A percentile compares a stretch with the other conserved stretches of the same genome.
Conservation (phyloP, 1,140 invertebrate genomes). For the Bombus breviceps region DNA sequence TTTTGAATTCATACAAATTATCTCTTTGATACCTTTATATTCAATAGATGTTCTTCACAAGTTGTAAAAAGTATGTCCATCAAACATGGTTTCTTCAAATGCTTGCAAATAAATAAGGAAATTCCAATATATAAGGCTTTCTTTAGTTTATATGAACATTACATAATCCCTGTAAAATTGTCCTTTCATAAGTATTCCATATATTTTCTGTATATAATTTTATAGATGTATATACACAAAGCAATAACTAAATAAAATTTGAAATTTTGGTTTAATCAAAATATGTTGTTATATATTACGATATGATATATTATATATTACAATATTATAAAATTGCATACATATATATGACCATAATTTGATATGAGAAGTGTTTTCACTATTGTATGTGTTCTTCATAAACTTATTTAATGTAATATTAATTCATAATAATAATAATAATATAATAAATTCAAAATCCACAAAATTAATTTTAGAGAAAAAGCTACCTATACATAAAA, state of each 20-base stretch:
- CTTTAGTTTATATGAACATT: constrained; percentile 60
- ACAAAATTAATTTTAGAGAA: neutral
- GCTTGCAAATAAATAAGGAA: constrained; percentile 64
- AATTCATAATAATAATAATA: neutral
- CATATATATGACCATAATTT: neutral
- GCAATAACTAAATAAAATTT: neutral
- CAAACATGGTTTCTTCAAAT: constrained; percentile 68
- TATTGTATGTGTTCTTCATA: constrained; percentile 24
- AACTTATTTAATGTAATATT: neutral
- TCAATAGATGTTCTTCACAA: constrained; percentile 62
- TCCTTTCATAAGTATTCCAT: constrained; percentile 55
- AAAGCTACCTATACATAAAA: neutral
- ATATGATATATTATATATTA: neutral
- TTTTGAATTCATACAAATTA: constrained; percentile 54
- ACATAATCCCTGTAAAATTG: constrained; percentile 62
- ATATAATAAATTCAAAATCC: neutral
- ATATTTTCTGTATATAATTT: constrained; percentile 21
- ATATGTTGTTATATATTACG: neutral
- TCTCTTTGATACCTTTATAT: constrained; percentile 65
- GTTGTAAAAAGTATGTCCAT: constrained; percentile 63
- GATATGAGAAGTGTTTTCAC: neutral
- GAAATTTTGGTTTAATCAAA: neutral
- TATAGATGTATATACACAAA: neutral
- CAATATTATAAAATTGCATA: neutral
- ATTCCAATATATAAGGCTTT: constrained; percentile 59